Percentiles rank a stretch among this genome's conserved stretches.
phyloP scores from a whole-genome alignment of 2,113 vertebrate species.

The Acrocephalus arundinaceus region DNA sequence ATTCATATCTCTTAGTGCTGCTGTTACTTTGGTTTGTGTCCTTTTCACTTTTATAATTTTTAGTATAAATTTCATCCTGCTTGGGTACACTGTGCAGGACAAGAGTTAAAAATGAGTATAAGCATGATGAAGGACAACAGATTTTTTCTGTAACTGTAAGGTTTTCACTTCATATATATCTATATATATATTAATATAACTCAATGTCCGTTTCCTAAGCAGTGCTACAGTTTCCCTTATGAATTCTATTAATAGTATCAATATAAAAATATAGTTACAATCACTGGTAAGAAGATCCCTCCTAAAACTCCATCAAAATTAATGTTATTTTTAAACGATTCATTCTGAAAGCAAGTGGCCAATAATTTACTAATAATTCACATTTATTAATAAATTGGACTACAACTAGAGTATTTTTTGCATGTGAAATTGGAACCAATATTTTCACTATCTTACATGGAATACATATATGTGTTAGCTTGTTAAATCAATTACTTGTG shows the following conservation, averaged over 20 bases:
- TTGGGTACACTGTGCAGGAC: not conserved
- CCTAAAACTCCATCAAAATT: not conserved
- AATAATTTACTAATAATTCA: not conserved
- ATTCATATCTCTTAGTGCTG: not conserved
- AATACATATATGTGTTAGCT: not conserved
- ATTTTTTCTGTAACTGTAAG: constrained; percentile 22
- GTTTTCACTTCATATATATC: constrained; percentile 10
- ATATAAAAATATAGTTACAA: not conserved
- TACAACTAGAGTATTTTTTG: not conserved
- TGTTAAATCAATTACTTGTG: not conserved
- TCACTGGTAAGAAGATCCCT: not conserved
- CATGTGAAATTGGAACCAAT: not conserved
- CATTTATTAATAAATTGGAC: not conserved
- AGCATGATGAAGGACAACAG: constrained; percentile 22
- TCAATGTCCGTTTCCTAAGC: not conserved
- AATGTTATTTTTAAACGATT: not conserved
- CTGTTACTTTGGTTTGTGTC: constrained; percentile 18
- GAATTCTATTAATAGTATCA: not conserved
- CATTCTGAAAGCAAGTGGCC: not conserved
- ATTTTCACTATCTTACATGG: not conserved
- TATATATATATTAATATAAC: not conserved
- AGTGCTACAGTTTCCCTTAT: not conserved
- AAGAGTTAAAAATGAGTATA: constrained; percentile 33
- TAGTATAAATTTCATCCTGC: not conserved
- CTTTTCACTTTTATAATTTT: constrained; percentile 13